Conservation (phyloP, 2,113 vertebrate genomes). For the Poecilia latipinna region DNA sequence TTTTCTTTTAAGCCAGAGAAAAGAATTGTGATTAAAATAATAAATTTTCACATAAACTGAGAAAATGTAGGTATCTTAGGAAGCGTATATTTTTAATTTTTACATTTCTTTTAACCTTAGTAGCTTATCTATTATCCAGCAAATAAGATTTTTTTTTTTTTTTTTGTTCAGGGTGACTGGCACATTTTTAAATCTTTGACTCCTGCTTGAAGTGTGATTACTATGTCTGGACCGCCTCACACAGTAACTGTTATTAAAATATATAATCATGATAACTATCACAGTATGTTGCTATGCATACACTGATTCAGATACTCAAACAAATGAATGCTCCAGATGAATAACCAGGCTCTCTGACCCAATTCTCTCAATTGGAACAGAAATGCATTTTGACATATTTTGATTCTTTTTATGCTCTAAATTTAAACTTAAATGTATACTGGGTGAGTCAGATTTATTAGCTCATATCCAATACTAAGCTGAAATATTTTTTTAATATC, state of each 20-base stretch:
- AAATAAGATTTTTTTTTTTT: too few relatives aligned
- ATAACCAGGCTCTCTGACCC: constrained; percentile 15
- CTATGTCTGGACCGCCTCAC: background rate
- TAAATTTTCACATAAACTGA: background rate
- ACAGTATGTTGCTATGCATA: background rate
- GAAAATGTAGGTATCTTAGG: background rate
- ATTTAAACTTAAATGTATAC: constrained; percentile 44
- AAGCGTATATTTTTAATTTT: background rate
- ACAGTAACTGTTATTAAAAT: background rate
- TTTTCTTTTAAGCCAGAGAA: background rate
- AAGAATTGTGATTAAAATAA: background rate
- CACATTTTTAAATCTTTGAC: constrained; percentile 7
- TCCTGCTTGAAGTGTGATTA: background rate
- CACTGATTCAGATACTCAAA: constrained; percentile 15
- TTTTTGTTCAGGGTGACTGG: too few relatives aligned
- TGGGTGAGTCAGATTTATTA: constrained; percentile 25
- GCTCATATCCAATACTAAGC: constrained; percentile 13
- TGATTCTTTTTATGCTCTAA: constrained; percentile 36
- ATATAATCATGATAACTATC: background rate
- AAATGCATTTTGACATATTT: constrained; percentile 33
- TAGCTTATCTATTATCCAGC: background rate
- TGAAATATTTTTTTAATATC: constrained; percentile 46
- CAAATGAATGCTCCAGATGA: constrained; percentile 22
- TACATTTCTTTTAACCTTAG: background rate
- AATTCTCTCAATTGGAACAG: constrained; percentile 9